phyloP scores from a whole-genome alignment of 2,797 vertebrate species.

The Aplochiton taeniatus region DNA sequence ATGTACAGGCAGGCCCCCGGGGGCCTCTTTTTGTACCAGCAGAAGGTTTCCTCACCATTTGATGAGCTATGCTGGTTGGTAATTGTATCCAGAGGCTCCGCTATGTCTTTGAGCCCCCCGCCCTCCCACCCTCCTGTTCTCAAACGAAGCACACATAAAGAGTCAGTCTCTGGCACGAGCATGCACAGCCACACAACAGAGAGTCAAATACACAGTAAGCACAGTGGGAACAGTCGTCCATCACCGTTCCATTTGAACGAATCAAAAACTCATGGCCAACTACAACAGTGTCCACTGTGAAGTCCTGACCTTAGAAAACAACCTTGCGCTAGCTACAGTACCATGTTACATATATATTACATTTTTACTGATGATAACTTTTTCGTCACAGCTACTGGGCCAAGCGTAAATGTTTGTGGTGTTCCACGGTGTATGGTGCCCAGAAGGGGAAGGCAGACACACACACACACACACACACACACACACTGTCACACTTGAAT shows the following conservation, averaged over 20 bases:
- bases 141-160: neutral
- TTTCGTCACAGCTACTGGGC: too few relatives aligned
- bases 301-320: too few relatives aligned
- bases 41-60: slow-evolving; percentile 33
- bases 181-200: neutral
- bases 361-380: too few relatives aligned
- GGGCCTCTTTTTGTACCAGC: slow-evolving; percentile 18
- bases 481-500: neutral
- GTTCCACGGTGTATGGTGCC: too few relatives aligned
- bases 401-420: too few relatives aligned
- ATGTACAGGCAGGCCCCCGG: slow-evolving; percentile 17
- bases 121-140: neutral
- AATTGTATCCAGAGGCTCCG: slow-evolving; percentile 45
- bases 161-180: neutral
- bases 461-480: slow-evolving; percentile 11
- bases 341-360: too few relatives aligned
- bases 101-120: slow-evolving; percentile 15
- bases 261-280: too few relatives aligned
- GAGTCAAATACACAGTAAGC: too few relatives aligned
- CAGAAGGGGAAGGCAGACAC: too few relatives aligned
- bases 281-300: too few relatives aligned
- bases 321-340: neutral
- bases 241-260: too few relatives aligned
- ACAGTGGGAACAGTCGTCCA: too few relatives aligned
- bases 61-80: slow-evolving; percentile 38